Evolutionary conservation across 2,797 vertebrate genomes (phyloP), one percentile per base, ranked within the genome.

Genomic region (Oreochromis mossambicus): DNA sequence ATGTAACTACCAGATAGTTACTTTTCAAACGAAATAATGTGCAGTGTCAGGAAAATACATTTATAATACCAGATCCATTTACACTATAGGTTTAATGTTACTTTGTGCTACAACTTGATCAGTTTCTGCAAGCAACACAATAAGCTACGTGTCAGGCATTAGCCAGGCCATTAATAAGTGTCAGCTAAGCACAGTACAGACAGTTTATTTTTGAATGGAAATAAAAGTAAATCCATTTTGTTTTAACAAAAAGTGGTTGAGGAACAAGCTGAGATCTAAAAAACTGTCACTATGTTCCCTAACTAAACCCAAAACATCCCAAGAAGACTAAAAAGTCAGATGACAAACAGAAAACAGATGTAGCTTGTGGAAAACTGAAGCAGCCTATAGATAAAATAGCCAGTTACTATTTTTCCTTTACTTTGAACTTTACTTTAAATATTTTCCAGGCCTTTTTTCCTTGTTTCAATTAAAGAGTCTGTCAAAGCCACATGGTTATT

Each of bases 311-410:
- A 54, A 80, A 84, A 79, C 24, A 15, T 19, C 29, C 5, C 13
- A 46, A 17, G 81, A 15, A 55, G 14, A 46, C 52, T 15, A 55
- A 56, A 78, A 80, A 55, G 32, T 19, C 9, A 80, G 54, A 83
- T 56, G 84, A 83, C n/a, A 29, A 78, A 48, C 68, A 82, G 63
- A 78, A 82, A 81, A 80, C 75, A 21, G 51, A 54, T 50, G 34
- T 5, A 19, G 48, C 56, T 79, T 52, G 5, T 70, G 50, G 13
- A 68, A 77, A 81, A 51, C 26, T 81, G 51, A 15, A 14, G 52
- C 13, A 55, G 21, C 5, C 66, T 32, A 70, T 17, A 24, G 38
- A 70, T 43, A 6, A 68, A 68, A 41, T 41, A 68, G 12, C 7
- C n/a, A 41, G 63, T 68, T 41, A 15, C 7, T 41, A 68, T 41